These are phyloP conservation scores for Ctenopoma kingsleyae DNA, from an alignment of 2,797 vertebrate species.

Conservation along the genomic window DNA sequence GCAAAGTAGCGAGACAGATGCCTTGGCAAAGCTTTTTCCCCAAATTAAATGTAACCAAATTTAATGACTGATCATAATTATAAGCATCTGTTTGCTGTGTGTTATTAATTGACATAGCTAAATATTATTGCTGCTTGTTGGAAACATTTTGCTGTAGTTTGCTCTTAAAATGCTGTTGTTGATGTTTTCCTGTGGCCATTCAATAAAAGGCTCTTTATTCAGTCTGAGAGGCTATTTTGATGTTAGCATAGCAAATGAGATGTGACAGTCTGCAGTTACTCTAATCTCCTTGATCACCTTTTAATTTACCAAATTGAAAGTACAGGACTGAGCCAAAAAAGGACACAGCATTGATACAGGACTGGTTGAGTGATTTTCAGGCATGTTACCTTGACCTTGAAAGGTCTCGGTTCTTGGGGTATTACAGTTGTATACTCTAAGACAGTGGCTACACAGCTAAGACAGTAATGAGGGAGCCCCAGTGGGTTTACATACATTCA, in stretches of 20 bases:
- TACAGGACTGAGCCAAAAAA: not conserved
- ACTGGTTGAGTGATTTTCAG: constrained; percentile 19
- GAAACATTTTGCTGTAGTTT: not conserved
- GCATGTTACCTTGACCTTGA: constrained; percentile 21
- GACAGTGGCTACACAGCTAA: not conserved
- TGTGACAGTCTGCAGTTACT: constrained; percentile 64
- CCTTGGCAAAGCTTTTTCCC: not conserved
- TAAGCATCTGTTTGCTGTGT: not conserved
- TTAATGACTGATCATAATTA: not conserved
- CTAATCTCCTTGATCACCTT: constrained; percentile 74
- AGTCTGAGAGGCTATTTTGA: constrained; percentile 33
- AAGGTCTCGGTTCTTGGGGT: not conserved
- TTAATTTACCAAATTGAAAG: constrained; percentile 74
- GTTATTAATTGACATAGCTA: not conserved
- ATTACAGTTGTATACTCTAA: not conserved
- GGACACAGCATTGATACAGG: not conserved
- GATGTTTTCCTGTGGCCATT: constrained; percentile 7
- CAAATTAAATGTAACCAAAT: not conserved
- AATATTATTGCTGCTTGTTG: not conserved
- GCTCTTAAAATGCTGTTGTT: constrained; percentile 2
- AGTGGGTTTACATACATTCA: not conserved
- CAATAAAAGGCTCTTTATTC: constrained; percentile 28
- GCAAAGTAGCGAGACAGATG: not conserved
- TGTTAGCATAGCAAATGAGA: constrained; percentile 45
- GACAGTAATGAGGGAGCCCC: not conserved